Percentiles rank a stretch among this genome's conserved stretches.
Conservation (phyloP, 2,888 invertebrate species). For the Blastobasis lacticolella region DNA sequence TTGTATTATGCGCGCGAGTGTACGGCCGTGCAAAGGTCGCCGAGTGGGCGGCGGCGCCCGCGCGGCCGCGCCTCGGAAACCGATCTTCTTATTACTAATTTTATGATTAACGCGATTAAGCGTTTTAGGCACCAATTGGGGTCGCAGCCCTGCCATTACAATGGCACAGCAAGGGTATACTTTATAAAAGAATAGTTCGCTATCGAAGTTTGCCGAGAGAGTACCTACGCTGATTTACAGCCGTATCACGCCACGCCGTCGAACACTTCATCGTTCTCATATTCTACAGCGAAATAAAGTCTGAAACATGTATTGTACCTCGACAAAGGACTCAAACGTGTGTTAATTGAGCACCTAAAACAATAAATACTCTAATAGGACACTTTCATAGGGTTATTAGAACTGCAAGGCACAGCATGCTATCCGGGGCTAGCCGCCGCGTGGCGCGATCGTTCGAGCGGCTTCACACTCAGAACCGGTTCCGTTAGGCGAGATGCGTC, state of each 20-base stretch:
- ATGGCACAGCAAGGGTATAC: too few species aligned
- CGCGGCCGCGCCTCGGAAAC: constrained; percentile 32
- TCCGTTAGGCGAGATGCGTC: constrained; percentile 39
- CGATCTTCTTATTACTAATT: constrained; percentile 50
- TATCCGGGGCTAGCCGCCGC: constrained; percentile 11
- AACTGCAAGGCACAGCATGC: neutral
- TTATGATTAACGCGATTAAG: constrained; percentile 55
- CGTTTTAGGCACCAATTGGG: constrained; percentile 39
- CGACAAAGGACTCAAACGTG: too few species aligned
- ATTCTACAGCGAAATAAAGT: too few species aligned
- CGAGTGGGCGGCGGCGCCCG: constrained; percentile 18
- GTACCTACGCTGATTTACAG: too few species aligned
- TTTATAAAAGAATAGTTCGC: too few species aligned
- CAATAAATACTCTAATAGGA: too few species aligned
- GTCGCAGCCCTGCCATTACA: constrained; percentile 48
- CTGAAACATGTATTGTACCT: too few species aligned
- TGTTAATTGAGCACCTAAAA: too few species aligned
- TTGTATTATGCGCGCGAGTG: constrained; percentile 14
- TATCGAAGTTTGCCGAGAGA: too few species aligned
- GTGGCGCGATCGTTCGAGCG: constrained; percentile 49
- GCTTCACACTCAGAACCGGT: constrained; percentile 51
- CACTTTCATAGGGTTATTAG: constrained; percentile 9
- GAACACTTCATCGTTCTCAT: too few species aligned
- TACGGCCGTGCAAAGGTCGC: constrained; percentile 33
- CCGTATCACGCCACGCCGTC: too few species aligned